Evolutionary conservation across 1,140 invertebrate genomes (phyloP), one percentile per base, ranked within the genome.

Genomic region (Pseudomyrmex gracilis): DNA sequence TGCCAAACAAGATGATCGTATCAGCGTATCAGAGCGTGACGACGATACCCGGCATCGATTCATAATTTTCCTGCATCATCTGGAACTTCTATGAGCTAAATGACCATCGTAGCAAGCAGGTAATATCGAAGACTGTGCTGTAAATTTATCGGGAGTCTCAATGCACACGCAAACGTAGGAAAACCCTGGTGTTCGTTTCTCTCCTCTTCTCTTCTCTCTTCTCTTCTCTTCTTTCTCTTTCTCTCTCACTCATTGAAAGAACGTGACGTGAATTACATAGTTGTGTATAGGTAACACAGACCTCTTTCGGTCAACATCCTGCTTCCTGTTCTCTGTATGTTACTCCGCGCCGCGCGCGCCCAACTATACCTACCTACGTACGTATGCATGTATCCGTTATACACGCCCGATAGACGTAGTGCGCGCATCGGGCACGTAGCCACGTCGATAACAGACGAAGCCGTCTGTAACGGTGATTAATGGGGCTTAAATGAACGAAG

Each of bases 211-310:
- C 51, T 13, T 64, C 60, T 51, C 58, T 5, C 34, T 51, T 76
- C 53, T 76, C 47, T n/a, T 17, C 45, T 10, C 17, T 17, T 13
- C 7, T 61, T 10, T 9, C 22, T 43, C 13, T 63, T n/a, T 43
- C 55, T 85, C 58, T 85, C 71, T 53, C 60, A 51, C 22, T 10
- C 60, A 49, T 34, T 34, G 66, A 73, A 82, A 22, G 57, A 87
- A 76, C 84, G 71, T 85, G 78, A 87, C 84, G 77, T 82, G 84
- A 87, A 85, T 87, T 87, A 85, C 84, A 85, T 85, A 85, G 49
- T 58, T 86, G 73, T 78, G 67, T 80, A 73, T 43, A 76, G 84
- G 47, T 66, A 70, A 53, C 51, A 13, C 64, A 60, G 68, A 68
- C 64, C 57, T 60, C 84, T 74, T 66, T 80, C 80, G 78, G 86